Percentiles rank a stretch among this genome's conserved stretches.
phyloP scores from a whole-genome alignment of 2,888 invertebrate species.

The Drosophila bunnanda region DNA sequence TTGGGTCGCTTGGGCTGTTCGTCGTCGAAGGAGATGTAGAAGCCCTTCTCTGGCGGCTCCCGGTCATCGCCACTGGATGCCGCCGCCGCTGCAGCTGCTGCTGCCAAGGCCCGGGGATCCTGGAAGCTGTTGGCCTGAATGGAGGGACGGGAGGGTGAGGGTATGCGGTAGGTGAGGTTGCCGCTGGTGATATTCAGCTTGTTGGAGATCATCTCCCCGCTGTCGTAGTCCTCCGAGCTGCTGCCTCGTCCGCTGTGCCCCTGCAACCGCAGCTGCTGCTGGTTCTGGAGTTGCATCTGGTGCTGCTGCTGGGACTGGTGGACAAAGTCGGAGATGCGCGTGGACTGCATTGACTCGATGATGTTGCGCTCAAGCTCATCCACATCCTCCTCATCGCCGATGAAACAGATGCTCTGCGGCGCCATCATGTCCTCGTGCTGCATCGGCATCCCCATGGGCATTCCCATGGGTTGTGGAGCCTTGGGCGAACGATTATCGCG shows the following conservation, averaged over 20 bases:
- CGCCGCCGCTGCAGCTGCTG: conserved; percentile 55
- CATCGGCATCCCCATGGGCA: conserved; percentile 82
- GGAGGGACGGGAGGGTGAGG: conserved; percentile 93
- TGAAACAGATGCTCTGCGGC: conserved; percentile 96
- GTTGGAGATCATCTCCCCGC: conserved; percentile 75
- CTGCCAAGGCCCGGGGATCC: conserved; percentile 81
- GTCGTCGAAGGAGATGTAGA: conserved; percentile 97
- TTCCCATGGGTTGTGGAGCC: conserved; percentile 47
- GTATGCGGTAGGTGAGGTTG: conserved; percentile 94
- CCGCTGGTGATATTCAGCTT: conserved; percentile 94
- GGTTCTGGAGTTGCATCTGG: conserved; percentile 53
- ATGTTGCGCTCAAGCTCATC: conserved; percentile 84
- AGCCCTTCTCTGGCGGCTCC: conserved; percentile 90
- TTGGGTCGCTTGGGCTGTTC: conserved; percentile 95
- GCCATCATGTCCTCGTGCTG: conserved; percentile 94
- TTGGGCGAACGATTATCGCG: conserved; percentile 78
- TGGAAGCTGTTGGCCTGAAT: conserved; percentile 90
- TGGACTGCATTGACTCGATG: conserved; percentile 81
- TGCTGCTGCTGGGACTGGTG: conserved; percentile 63
- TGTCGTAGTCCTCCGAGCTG: conserved; percentile 86
- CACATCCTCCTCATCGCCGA: conserved; percentile 88
- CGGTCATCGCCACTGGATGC: conserved; percentile 81
- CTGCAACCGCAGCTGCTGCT: conserved; percentile 54
- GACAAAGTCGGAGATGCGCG: conserved; percentile 75
- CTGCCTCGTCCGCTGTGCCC: conserved; percentile 86